A percentile compares a stretch with the other conserved stretches of the same genome.
These are phyloP conservation scores for Spinus olivaceus DNA, from an alignment of 2,797 vertebrate species.

Conservation along the genomic window DNA sequence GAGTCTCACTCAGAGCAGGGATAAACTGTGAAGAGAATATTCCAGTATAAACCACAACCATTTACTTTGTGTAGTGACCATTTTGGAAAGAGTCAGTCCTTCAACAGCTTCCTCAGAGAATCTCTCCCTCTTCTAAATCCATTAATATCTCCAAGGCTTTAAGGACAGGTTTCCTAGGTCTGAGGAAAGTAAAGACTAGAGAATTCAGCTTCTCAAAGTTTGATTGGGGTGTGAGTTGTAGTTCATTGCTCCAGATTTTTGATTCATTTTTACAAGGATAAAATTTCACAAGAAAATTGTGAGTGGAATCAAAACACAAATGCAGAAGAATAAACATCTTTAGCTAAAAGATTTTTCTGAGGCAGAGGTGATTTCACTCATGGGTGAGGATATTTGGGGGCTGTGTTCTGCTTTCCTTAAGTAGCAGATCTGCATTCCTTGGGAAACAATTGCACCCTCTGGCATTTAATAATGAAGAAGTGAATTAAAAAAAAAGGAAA, in stretches of 20 bases:
- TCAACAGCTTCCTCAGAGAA: not conserved
- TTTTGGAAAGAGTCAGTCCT: not conserved
- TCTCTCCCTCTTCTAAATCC: not conserved
- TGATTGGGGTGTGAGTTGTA: not conserved
- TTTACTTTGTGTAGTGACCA: not conserved
- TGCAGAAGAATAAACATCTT: not conserved
- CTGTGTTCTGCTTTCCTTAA: not conserved
- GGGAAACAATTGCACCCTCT: not conserved
- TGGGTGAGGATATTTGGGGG: not conserved
- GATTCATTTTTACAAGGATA: not conserved
- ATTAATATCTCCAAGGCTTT: not conserved
- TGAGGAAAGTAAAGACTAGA: not conserved
- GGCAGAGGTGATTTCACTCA: not conserved
- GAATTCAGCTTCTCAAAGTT: not conserved
- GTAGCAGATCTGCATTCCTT: not conserved
- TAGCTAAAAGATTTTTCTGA: not conserved
- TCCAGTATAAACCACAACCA: not conserved
- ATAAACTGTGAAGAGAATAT: not conserved
- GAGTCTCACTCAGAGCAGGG: not conserved
- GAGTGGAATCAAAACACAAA: not conserved
- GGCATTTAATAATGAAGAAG: not conserved
- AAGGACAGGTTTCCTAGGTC: not conserved
- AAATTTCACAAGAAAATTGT: not conserved
- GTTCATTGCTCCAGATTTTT: not conserved
- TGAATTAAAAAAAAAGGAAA: accelerated